Evolutionary conservation across 2,113 vertebrate genomes (phyloP), one percentile per base, ranked within the genome.

Genomic region (Charadrius vociferus): DNA sequence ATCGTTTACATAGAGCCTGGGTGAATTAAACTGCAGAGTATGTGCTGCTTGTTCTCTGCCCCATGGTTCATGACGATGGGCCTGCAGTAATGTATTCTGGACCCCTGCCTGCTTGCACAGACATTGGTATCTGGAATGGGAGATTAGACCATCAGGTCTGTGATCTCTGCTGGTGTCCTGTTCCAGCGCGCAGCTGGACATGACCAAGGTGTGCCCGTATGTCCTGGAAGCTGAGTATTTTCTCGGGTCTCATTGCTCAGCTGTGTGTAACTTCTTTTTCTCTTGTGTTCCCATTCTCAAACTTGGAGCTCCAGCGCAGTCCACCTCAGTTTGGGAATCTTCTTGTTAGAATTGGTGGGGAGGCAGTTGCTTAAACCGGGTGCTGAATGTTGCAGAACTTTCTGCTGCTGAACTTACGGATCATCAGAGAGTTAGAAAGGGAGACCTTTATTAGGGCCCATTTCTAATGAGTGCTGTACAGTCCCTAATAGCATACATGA

Each of bases 1-100:
- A 12, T 30, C 2, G 5, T 73, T 95, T 45, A 41, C 2, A 1
- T 37, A 62, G 24, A 62, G 27, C 9, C 16, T 62, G 41, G 23
- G 37, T n/a, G 22, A 53, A 45, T 62, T 73, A 68, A 75, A 77
- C 8, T 47, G 36, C 34, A 36, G 56, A 63, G 12, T 32, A 6
- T 27, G 30, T 59, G 30, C 34, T 70, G 6, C 23, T 58, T 85
- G 21, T 86, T 88, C 67, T 92, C 26, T 88, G 39, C 27, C 27
- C 15, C 4, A 0, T n/a, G 45, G 23, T 68, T 77, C 11, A 2
- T n/a, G 12, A 20, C 2, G 2, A 1, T 8, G 10, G 71, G 4
- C 63, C 12, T 68, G 30, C 0, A 0, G 59, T 53, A 84, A 14
- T n/a, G 19, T 36, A 9, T 56, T 70, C 10, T 0, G 39, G 39